These are phyloP conservation scores for Megaptera novaeangliae DNA, from an alignment of 2,113 vertebrate genomes.

Conservation along the genomic window DNA sequence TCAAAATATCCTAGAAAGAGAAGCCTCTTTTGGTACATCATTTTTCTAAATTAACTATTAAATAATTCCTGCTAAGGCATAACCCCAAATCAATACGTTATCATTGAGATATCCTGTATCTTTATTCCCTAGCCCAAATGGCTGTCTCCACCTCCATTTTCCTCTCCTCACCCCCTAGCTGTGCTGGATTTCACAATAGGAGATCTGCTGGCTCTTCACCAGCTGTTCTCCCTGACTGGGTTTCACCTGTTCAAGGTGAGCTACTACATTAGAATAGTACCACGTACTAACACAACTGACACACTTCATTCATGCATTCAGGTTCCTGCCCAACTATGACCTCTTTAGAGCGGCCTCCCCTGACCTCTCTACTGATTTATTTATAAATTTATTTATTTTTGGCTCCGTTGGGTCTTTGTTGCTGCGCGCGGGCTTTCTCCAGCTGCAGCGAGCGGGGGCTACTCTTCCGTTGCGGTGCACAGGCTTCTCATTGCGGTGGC, in stretches of 20 bases:
- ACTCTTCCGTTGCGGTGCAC: too few species aligned
- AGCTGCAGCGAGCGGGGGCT: too few species aligned
- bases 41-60: neutral
- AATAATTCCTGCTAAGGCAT: neutral
- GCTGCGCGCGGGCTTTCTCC: too few species aligned
- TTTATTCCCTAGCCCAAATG: neutral
- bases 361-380: neutral
- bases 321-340: neutral
- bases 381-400: too few species aligned
- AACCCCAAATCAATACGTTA: neutral
- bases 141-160: neutral
- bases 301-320: neutral
- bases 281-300: neutral
- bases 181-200: neutral
- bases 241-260: neutral
- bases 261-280: neutral
- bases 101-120: neutral
- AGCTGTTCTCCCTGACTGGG: neutral
- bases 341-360: neutral
- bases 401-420: too few species aligned
- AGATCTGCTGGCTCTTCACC: neutral
- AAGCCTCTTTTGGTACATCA: neutral
- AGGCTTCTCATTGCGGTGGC: too few species aligned
- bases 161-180: neutral
- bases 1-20: neutral